Conservation (phyloP, 2,113 vertebrate genomes). For the Lepidothrix coronata region DNA sequence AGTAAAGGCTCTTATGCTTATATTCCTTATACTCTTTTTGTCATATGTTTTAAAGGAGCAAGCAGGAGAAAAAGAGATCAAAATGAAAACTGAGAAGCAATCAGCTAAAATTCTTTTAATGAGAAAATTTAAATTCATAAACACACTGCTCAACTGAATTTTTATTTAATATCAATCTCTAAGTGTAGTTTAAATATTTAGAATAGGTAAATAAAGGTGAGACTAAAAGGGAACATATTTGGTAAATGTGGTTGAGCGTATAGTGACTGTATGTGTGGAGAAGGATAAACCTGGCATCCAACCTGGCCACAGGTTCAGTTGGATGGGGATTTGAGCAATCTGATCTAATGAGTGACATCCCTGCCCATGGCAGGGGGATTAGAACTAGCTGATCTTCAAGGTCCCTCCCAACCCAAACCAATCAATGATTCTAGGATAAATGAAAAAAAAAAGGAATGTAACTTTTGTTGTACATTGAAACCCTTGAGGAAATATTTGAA, state of each 20-base stretch:
- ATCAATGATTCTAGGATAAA: not conserved
- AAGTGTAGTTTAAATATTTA: not conserved
- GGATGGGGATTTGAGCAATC: not conserved
- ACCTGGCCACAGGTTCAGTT: not conserved
- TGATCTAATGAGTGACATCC: not conserved
- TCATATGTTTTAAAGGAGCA: not conserved
- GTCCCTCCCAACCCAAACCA: not conserved
- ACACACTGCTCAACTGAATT: not conserved
- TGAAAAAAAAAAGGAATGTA: not conserved
- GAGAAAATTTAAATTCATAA: not conserved
- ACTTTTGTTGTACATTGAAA: not conserved
- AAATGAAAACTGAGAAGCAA: not conserved
- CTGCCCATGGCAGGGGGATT: not conserved
- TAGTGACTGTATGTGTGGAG: not conserved
- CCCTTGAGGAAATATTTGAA: slow-evolving; percentile 44
- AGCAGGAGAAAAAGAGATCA: not conserved
- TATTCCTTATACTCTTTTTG: not conserved
- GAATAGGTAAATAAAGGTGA: not conserved
- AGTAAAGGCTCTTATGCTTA: not conserved
- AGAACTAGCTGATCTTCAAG: not conserved
- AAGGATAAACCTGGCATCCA: not conserved
- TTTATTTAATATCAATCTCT: not conserved
- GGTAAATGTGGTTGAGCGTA: not conserved
- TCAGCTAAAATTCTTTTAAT: not conserved
- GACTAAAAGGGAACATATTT: not conserved